Percentiles rank a stretch among this genome's conserved stretches.
phyloP scores from a whole-genome alignment of 23 tunicate genomes.

The Oikopleura dioica region DNA sequence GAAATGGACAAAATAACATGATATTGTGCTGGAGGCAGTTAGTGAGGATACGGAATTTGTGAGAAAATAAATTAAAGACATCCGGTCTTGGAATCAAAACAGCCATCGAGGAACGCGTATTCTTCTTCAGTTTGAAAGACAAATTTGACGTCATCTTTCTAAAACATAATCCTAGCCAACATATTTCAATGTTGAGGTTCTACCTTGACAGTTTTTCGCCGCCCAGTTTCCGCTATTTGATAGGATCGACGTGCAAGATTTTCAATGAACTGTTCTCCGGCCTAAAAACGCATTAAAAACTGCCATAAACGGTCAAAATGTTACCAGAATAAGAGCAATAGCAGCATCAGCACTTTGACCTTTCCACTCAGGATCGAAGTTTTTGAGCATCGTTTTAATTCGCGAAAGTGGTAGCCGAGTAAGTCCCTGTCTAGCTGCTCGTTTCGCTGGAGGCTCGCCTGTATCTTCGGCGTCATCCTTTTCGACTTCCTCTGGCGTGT shows the following conservation, averaged over 20 bases:
- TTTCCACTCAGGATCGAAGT: neutral
- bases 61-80: neutral
- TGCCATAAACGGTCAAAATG: too few species aligned
- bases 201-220: neutral
- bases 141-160: neutral
- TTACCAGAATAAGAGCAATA: neutral
- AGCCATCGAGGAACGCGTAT: neutral
- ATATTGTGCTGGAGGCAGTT: too few species aligned
- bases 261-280: neutral
- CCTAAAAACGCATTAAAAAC: neutral
- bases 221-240: neutral
- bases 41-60: too few species aligned
- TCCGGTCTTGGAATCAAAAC: neutral
- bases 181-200: too few species aligned
- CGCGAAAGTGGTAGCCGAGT: constrained; percentile 2
- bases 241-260: neutral
- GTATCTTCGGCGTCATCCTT: neutral
- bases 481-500: neutral
- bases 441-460: too few species aligned
- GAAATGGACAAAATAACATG: too few species aligned
- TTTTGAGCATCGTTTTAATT: neutral
- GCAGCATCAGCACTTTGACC: neutral
- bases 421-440: too few species aligned
- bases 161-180: too few species aligned
- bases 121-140: neutral